Base-by-base conservation (phyloP, 2,888 invertebrate genomes). In the Caenorhabditis drosophilae region DNA sequence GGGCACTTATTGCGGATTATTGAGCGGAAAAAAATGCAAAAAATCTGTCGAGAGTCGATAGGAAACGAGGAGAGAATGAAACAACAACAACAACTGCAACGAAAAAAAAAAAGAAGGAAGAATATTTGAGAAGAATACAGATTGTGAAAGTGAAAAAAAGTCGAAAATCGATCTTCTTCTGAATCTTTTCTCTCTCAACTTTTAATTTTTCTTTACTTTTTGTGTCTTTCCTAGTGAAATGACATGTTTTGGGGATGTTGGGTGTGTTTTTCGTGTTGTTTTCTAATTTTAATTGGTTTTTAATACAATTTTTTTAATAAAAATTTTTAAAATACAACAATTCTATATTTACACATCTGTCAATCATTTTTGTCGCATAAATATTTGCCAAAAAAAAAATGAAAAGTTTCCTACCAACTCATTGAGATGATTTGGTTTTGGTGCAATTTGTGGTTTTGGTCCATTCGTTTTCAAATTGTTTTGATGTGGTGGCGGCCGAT, bases 401-500 rank as follows among this genome's bases (percentile, higher is more conserved):
- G 40, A 16, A 40, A 20, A 46, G 36, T 35, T 34, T 46, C 56
- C 47, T 36, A 58, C 58, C 50, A 52, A 44, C 34, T 41, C 57
- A 26, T 55, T 54, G 42, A 64, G 34, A 52, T 48, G 49, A 27
- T 55, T 15, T 9, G 64, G 64, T 35, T 64, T 64, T 27, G 64
- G 64, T 16, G 64, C 64, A 1, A 59, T 1, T 38, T 44, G 47
- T 16, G 64, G 64, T 35, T 59, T 64, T 1, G 58, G 58, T 16
- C 64, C 64, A n/a, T 48, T 23, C 31, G 45, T 54, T 35, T 45
- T n/a, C n/a, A n/a, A n/a, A n/a, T n/a, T 12, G 12, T 31, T 31
- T 31, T 6, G 6, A 31, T 6, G 12, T 9, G 31, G 12, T 9
- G 31, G 27, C 11, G 49, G 46, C 4, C 53, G 45, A 15, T 51